A percentile compares a stretch with the other conserved stretches of the same genome.
Conservation (phyloP, 2,113 vertebrate species). For the Bos javanicus region DNA sequence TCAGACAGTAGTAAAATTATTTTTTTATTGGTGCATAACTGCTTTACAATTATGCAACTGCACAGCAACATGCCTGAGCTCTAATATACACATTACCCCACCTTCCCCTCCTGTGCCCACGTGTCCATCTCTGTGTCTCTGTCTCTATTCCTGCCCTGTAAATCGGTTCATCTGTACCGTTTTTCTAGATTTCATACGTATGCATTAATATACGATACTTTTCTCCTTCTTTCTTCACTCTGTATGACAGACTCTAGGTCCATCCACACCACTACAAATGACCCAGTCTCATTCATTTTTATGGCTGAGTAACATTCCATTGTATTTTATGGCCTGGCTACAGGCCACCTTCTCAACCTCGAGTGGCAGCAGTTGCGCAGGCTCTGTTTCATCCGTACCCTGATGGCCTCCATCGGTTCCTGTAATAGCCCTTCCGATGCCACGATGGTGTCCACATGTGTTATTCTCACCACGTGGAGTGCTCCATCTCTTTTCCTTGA, state of each 20-base stretch:
- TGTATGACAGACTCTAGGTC: neutral
- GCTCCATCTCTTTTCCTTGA: neutral
- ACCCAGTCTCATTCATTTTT: neutral
- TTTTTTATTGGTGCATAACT: neutral
- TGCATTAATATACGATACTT: neutral
- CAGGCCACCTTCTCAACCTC: accelerated
- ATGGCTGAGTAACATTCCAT: neutral
- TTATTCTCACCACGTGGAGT: neutral
- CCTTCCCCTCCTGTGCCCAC: neutral
- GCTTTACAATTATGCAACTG: neutral
- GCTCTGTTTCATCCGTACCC: accelerated
- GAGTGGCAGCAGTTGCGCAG: accelerated
- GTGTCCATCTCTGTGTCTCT: neutral
- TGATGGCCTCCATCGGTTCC: accelerated
- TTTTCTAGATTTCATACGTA: neutral
- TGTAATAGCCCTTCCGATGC: neutral
- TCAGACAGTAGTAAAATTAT: neutral
- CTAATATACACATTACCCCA: neutral
- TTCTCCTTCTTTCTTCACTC: neutral
- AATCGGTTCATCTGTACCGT: neutral
- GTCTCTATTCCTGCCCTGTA: neutral
- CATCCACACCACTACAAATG: neutral
- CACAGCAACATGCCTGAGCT: neutral
- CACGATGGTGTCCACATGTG: accelerated
- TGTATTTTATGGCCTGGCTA: too few relatives aligned